phyloP scores from a whole-genome alignment of 2,113 vertebrate genomes.

The Antigone vipio region DNA sequence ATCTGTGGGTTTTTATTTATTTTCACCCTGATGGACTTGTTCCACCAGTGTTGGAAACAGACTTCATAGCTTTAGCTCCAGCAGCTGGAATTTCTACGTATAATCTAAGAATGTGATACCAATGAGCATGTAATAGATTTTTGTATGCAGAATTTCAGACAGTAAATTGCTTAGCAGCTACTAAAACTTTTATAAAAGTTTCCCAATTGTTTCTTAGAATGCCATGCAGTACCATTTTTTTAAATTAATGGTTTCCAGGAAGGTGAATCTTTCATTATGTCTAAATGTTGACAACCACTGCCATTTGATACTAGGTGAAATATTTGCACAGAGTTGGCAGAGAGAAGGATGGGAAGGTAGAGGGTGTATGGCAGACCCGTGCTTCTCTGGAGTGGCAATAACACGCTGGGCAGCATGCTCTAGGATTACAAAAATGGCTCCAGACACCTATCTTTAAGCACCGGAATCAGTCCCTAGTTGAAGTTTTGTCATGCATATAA shows the following conservation, averaged over 20 bases:
- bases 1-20: background rate
- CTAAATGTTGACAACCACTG: rapidly evolving
- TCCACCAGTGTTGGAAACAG: background rate
- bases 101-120: background rate
- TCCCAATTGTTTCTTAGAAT: background rate
- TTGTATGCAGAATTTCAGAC: background rate
- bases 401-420: background rate
- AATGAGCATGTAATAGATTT: background rate
- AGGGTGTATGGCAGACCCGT: background rate
- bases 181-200: background rate
- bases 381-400: background rate
- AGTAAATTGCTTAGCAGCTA: background rate
- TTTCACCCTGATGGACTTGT: background rate
- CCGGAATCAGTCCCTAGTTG: background rate
- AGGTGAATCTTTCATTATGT: background rate
- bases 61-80: background rate
- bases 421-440: background rate
- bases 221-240: background rate
- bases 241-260: background rate
- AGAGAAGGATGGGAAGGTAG: background rate
- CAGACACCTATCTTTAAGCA: background rate
- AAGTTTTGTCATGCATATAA: background rate
- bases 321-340: background rate
- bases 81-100: background rate
- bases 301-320: background rate